Base-by-base conservation (phyloP, 2,113 vertebrate genomes). In the Aepyceros melampus region DNA sequence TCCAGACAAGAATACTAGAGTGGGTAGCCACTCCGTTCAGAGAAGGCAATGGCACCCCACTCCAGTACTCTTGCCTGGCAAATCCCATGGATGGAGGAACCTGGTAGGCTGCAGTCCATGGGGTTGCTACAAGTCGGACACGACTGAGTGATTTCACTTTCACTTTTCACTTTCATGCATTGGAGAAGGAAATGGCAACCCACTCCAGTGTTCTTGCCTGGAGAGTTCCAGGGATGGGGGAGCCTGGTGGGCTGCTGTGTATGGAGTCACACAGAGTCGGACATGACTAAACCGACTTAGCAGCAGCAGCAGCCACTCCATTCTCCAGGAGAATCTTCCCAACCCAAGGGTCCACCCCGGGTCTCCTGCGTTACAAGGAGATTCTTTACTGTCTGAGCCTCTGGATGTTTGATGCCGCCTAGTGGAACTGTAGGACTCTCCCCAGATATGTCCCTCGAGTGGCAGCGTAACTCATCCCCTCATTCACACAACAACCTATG, bases 191-290 rank as follows among this genome's bases (percentile, higher is more conserved):
- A 58, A 27, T 58, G 56, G 56, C 10, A 58, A 12, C 25, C 56
- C 25, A 27, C 56, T 12, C 56, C 25, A 9, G 56, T 27, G 56
- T 58, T 27, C 56, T 58, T 27, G 56, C 56, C 56, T 58, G 56
- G 25, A 58, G 56, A 58, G 27, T 58, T 25, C 25, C 25, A 0
- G 56, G 56, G 56, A 12, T 9, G 4, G 1, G 56, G 56, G 56
- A 29, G 56, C 56, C 56, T 58, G 56, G 56, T 29, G 25, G 25
- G 25, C 56, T 58, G 56, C 25, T 3, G 4, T 58, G 4, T 27
- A 1, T 58, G 56, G 25, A 9, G 0, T 58, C 10, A 0, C 10
- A 56, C 23, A 58, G 56, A 58, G 56, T 58, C 3, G 10, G 3
- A 58, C 56, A 27, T 1, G 56, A 27, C 25, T 27, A 25, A 27